These are phyloP conservation scores for Leptinotarsa haldemani DNA, from an alignment of 2,888 invertebrate genomes.

Conservation along the genomic window DNA sequence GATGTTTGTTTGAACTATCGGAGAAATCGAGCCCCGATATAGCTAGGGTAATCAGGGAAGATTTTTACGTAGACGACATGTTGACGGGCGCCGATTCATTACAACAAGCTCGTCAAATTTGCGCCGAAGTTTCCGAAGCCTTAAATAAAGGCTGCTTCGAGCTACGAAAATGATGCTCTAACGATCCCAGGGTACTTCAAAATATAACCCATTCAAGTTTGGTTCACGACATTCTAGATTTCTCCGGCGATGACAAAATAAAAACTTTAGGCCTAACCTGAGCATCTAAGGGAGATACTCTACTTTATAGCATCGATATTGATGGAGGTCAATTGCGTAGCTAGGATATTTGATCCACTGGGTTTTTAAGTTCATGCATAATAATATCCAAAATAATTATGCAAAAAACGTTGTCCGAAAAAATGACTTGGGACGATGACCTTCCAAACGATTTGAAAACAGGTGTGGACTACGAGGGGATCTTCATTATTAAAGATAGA, in stretches of 20 bases:
- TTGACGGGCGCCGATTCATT: conserved; percentile 29
- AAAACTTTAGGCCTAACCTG: conserved; percentile 3
- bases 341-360: conserved; percentile 23
- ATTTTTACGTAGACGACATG: conserved; percentile 36
- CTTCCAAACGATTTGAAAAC: background rate
- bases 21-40: conserved; percentile 18
- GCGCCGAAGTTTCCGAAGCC: conserved; percentile 5
- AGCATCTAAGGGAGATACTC: background rate
- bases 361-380: background rate
- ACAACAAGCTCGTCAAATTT: conserved; percentile 32
- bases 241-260: background rate
- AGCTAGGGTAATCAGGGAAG: conserved; percentile 15
- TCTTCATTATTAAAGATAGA: too few species aligned
- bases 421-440: conserved; percentile 14
- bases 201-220: conserved; percentile 12
- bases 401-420: conserved; percentile 8
- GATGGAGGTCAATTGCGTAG: conserved; percentile 1
- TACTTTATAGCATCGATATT: background rate
- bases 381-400: conserved; percentile 17
- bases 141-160: conserved; percentile 16
- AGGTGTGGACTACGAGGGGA: too few species aligned
- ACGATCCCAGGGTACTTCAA: background rate
- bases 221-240: conserved; percentile 15
- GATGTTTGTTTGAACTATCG: conserved; percentile 26
- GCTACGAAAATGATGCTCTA: conserved; percentile 27